Evolutionary conservation across 2,113 vertebrate species (phyloP).

Genomic region (Anarrhichthys ocellatus): DNA sequence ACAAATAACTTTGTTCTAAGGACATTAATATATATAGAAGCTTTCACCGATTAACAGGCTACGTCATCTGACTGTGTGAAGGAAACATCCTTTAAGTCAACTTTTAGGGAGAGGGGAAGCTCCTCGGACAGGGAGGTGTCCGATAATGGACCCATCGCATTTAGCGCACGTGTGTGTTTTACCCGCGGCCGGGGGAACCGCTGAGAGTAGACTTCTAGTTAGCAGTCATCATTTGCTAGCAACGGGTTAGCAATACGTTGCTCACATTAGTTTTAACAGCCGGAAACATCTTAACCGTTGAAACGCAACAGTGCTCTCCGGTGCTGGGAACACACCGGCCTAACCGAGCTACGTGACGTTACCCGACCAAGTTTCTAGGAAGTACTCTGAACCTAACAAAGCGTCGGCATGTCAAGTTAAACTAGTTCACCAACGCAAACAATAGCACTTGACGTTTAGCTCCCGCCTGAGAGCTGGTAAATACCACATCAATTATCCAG

Average conservation of each 20-base stretch:
- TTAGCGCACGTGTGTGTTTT: conserved; percentile 70
- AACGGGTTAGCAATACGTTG: conserved; percentile 13
- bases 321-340: background rate
- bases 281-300: background rate
- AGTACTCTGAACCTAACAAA: conserved; percentile 65
- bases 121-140: conserved; percentile 27
- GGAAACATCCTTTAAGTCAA: fast-evolving
- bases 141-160: conserved; percentile 57
- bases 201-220: conserved; percentile 38
- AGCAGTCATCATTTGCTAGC: conserved; percentile 46
- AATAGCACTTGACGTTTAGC: conserved; percentile 57
- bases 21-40: background rate
- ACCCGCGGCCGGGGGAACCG: conserved; percentile 31
- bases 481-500: background rate
- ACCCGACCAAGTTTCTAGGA: conserved; percentile 48
- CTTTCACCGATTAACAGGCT: too few species aligned
- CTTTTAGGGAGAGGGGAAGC: background rate
- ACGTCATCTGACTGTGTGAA: fast-evolving
- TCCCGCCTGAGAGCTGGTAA: background rate
- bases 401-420: conserved; percentile 72
- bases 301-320: background rate
- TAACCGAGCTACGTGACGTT: background rate
- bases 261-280: background rate
- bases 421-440: conserved; percentile 76
- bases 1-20: background rate